phyloP scores from a whole-genome alignment of 2,797 vertebrate species.

The Melanotaenia pygmaea region DNA sequence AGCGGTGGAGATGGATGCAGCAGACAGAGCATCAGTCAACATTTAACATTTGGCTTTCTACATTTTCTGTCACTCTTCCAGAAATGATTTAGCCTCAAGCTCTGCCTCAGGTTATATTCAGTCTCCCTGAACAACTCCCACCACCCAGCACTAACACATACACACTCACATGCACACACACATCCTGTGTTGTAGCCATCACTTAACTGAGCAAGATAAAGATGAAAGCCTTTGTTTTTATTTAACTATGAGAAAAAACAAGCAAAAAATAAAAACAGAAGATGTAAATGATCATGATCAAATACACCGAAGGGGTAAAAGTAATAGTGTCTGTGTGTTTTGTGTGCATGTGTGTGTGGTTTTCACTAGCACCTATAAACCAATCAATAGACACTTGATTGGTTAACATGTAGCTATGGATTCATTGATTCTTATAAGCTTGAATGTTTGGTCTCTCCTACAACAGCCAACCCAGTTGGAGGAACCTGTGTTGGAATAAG shows the following conservation, averaged over 20 bases:
- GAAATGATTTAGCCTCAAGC: slow-evolving; percentile 72
- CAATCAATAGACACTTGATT: slow-evolving; percentile 66
- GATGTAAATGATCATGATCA: slow-evolving; percentile 5
- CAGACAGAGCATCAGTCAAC: slow-evolving; percentile 69
- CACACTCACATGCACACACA: slow-evolving; percentile 16
- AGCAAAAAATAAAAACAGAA: slow-evolving; percentile 24
- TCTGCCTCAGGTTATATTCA: slow-evolving; percentile 69
- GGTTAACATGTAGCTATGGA: slow-evolving; percentile 69
- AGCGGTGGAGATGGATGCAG: slow-evolving; percentile 33
- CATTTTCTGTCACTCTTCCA: slow-evolving; percentile 68
- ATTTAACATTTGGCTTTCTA: slow-evolving; percentile 70
- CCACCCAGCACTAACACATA: slow-evolving; percentile 17
- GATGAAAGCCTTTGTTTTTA: slow-evolving; percentile 48
- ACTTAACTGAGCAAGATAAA: slow-evolving; percentile 19
- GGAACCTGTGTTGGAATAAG: slow-evolving; percentile 23
- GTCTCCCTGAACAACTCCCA: slow-evolving; percentile 37
- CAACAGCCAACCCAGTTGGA: slow-evolving; percentile 11
- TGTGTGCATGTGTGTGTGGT: slow-evolving; percentile 13
- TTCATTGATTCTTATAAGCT: slow-evolving; percentile 58
- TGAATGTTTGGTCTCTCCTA: slow-evolving; percentile 28
- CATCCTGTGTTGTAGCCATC: slow-evolving; percentile 21
- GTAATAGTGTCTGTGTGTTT: not conserved
- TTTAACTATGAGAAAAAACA: slow-evolving; percentile 30
- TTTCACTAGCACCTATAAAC: slow-evolving; percentile 66
- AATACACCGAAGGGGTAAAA: not conserved